phyloP scores from a whole-genome alignment of 2,113 vertebrate genomes.

The Amphiprion ocellaris region DNA sequence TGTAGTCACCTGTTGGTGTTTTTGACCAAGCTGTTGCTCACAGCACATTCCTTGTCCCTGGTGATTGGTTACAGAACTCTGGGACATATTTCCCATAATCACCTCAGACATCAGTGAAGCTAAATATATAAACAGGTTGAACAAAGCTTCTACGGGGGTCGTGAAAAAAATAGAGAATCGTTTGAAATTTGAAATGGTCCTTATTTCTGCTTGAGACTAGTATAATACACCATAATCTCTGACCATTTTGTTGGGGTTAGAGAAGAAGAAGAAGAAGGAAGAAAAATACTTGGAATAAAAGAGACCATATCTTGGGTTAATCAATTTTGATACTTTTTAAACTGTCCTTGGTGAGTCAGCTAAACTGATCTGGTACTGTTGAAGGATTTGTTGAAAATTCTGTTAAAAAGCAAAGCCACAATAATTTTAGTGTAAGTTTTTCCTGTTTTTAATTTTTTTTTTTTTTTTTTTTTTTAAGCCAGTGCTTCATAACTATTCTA shows the following conservation, averaged over 20 bases:
- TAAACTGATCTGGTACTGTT: neutral
- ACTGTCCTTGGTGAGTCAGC: neutral
- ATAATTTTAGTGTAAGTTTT: slow-evolving; percentile 17
- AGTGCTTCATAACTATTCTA: slow-evolving; percentile 43
- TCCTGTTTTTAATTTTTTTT: neutral
- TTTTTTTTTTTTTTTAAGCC: too few relatives aligned
- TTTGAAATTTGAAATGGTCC: neutral
- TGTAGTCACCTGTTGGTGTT: too few relatives aligned
- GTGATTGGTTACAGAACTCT: too few relatives aligned
- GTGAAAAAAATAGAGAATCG: neutral
- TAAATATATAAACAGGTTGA: too few relatives aligned
- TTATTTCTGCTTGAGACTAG: too few relatives aligned
- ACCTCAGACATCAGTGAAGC: too few relatives aligned
- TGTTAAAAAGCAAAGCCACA: slow-evolving; percentile 34
- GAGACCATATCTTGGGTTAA: neutral
- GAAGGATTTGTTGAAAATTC: slow-evolving; percentile 21
- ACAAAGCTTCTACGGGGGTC: too few relatives aligned
- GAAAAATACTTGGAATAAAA: neutral
- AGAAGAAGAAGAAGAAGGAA: neutral
- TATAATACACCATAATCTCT: neutral
- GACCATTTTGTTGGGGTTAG: too few relatives aligned
- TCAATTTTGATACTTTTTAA: neutral
- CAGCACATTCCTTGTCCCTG: too few relatives aligned
- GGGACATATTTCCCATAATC: too few relatives aligned
- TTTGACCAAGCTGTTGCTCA: too few relatives aligned